Base-by-base conservation (phyloP, 92 coral and sea anemone species). In the Montipora capitata region DNA sequence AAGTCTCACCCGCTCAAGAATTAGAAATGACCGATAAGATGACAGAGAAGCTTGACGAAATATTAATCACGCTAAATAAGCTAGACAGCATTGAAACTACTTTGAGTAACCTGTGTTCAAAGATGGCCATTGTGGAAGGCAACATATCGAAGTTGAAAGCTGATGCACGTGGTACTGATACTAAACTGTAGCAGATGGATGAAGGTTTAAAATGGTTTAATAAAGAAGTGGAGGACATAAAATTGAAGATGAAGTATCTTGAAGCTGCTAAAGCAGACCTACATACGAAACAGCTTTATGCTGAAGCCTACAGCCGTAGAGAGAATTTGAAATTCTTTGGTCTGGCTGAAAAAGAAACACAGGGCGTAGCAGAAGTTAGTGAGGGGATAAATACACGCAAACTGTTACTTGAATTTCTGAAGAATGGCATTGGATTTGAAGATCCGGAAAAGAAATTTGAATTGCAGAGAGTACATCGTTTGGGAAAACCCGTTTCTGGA, bases 301-400 rank as follows among this genome's bases (percentile, higher is more conserved):
- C 80, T 0, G 80, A 56, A 76, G 18, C 68, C 20, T 76, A 54
- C 49, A 76, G 80, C 10, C 18, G 80, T 12, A 52, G 80, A 54
- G 80, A 76, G 17, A 76, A 54, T 38, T 27, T 49, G 67, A 54
- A 76, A 13, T 76, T 76, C 44, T 76, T 56, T 76, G 80, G 80
- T 20, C 48, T 76, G 66, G 65, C 42, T 18, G 80, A 35, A 57
- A 76, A 9, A 38, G 68, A 57, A 76, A 52, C 65, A 52, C 0
- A 45, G 51, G 51, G 51, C 5, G 2, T 27, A 27, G 1, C 45
- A 40, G 44, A 15, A 13, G 68, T 15, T 56, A 17, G 44, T 18
- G 18, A 10, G 68, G 59, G 15, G 49, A 20, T 18, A 54, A 38
- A 63, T 10, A 42, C 84, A 64, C 16, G 58, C 13, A 59, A 63